A percentile compares a stretch with the other conserved stretches of the same genome.
These are phyloP conservation scores for Stichodactyla helianthus DNA, from an alignment of 64 coral and sea anemone genomes.

Conservation along the genomic window DNA sequence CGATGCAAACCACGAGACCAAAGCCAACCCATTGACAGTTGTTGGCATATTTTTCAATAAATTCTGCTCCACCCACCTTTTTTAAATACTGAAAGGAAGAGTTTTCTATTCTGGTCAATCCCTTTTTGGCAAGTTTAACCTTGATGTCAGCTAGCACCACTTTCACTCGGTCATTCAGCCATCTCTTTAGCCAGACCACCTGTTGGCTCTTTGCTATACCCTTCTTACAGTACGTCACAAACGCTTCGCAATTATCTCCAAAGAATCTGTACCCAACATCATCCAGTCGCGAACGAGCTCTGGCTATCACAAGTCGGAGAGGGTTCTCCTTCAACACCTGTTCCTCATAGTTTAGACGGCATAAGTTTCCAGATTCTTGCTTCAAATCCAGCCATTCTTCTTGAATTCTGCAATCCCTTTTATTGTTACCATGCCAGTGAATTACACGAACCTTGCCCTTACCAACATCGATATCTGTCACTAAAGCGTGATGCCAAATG, in stretches of 20 bases:
- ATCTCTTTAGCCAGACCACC: background rate
- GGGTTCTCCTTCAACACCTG: constrained; percentile 24
- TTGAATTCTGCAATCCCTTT: background rate
- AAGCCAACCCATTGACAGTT: constrained; percentile 30
- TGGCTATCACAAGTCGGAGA: constrained; percentile 23
- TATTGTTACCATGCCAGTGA: constrained; percentile 10
- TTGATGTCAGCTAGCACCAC: background rate
- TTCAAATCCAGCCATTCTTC: constrained; percentile 11
- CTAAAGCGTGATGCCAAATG: constrained; percentile 45
- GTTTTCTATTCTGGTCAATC: background rate
- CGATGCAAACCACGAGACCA: constrained; percentile 25
- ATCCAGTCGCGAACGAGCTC: constrained; percentile 26
- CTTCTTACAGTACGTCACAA: constrained; percentile 36
- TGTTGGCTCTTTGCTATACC: constrained; percentile 33
- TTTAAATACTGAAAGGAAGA: background rate
- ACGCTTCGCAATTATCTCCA: constrained; percentile 36
- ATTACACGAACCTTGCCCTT: constrained; percentile 14
- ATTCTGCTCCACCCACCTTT: constrained; percentile 18
- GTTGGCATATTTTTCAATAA: constrained; percentile 5
- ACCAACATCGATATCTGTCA: constrained; percentile 12
- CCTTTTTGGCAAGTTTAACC: background rate
- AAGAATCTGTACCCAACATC: constrained; percentile 21
- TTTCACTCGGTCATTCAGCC: background rate
- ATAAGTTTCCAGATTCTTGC: constrained; percentile 5
- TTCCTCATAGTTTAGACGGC: constrained; percentile 30